Evolutionary conservation across 2,797 vertebrate species (phyloP), one percentile per base, ranked within the genome.

Genomic region (Chloroceryle amazona): DNA sequence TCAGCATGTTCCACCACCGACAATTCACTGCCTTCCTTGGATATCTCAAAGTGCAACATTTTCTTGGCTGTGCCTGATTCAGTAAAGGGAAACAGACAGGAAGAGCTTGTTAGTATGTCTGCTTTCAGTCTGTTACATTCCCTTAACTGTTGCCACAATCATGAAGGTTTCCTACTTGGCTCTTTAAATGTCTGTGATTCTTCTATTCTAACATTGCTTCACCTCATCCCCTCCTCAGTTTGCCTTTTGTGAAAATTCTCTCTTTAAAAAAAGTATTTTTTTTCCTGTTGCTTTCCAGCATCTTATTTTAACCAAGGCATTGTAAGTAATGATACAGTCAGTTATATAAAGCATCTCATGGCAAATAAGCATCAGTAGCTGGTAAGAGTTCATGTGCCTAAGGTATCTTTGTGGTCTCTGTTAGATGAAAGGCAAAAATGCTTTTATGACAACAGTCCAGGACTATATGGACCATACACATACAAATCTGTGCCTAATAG

Each of bases 1-100:
- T 99, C 99, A 18, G 99, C 99, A 62, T 99, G 99, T 72, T 99
- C 99, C 98, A 99, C 99, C 96, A 99, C 97, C 0, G 99, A 99
- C n/a, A 99, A 97, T 51, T 99, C 99, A 66, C 99, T 99, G 31
- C 98, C 98, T 93, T 99, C 99, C 97, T 98, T 99, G 66, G 99
- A 99, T 92, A 99, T 99, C 94, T 99, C 98, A 92, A 99, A 99
- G 98, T 98, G 99, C 94, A 99, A 98, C 31, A 96, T 96, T 88
- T 99, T 99, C 85, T 96, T 98, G 74, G 98, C 97, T 58, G 99
- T 98, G 85, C 99, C 99, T 99, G 97, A 81, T 91, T 90, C 85
- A 54, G 96, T 96, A 98, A 58, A 98, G 62, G 96, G 60, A 97
- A 88, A 97, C 65, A 96, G 49, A 92, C 75, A 75, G 89, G 84